Evolutionary conservation across 2,888 invertebrate species (phyloP), one percentile per base, ranked within the genome.

Genomic region (Brachyptera putata): DNA sequence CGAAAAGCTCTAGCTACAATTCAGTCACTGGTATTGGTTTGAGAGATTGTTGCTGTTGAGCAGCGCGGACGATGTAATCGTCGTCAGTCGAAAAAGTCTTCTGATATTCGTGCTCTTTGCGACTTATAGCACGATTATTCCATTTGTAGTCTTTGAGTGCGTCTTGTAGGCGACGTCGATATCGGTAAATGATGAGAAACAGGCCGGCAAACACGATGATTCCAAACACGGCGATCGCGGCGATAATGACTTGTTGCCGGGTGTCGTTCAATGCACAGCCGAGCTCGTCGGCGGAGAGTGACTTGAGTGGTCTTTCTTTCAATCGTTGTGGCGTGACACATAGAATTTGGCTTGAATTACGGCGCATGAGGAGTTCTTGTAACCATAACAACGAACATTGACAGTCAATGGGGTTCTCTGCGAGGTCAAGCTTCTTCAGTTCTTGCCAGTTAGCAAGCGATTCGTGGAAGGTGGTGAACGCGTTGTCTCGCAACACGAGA

Each of bases 1-100:
- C 90, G 89, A 90, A 89, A 79, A 90, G 88, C 83, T 91, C 91
- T 91, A 91, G 91, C 91, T 91, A 92, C 89, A 92, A 91, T 75
- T 91, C 92, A 80, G 92, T 92, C 70, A 91, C 91, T 68, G 92
- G 92, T 71, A 91, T 88, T 76, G 70, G 64, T 60, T 64, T 59
- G 43, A 65, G 60, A n/a, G 61, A 37, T 58, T 70, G 63, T 58
- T 70, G 63, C 65, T 77, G 75, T 61, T 79, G 78, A 65, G 84
- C 82, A 57, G 85, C 81, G 59, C 86, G 80, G 65, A 86, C 84
- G 71, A 86, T 86, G 76, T 89, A 91, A 73, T 92, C 91, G 72
- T 91, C 91, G 69, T 91, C 91, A 57, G 56, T 56, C 26, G 90
- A 89, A 72, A 89, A 91, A 2, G 91, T 91, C 77, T 92, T 91